phyloP scores from a whole-genome alignment of 2,888 invertebrate genomes.

The Ethmia dodecea region DNA sequence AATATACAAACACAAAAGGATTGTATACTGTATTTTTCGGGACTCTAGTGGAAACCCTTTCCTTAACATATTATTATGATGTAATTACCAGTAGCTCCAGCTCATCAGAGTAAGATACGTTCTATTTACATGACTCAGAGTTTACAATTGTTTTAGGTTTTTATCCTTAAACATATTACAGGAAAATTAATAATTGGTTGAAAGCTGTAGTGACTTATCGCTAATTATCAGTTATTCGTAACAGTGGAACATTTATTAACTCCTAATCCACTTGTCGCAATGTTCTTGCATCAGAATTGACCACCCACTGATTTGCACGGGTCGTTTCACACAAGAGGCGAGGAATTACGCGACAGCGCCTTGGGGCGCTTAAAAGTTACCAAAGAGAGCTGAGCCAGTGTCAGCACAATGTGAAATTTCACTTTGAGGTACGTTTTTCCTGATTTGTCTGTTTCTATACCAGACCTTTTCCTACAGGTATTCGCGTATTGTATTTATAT shows the following conservation, averaged over 20 bases:
- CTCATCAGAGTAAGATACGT: too few relatives aligned
- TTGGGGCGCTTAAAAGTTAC: constrained; percentile 13
- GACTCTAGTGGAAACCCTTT: too few relatives aligned
- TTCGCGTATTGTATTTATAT: too few relatives aligned
- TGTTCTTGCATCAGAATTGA: constrained; percentile 15
- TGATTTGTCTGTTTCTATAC: background rate
- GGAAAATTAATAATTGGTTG: too few relatives aligned
- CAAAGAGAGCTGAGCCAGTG: background rate
- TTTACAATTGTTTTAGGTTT: too few relatives aligned
- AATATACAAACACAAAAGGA: too few relatives aligned
- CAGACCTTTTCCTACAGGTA: too few relatives aligned
- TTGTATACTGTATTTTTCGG: too few relatives aligned
- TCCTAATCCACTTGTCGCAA: constrained; percentile 24
- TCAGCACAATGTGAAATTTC: background rate
- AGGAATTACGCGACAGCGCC: constrained; percentile 19
- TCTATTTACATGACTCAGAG: too few relatives aligned
- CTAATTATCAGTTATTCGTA: constrained; percentile 24
- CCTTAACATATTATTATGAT: too few relatives aligned
- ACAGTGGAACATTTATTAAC: constrained; percentile 22
- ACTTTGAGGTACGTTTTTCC: background rate
- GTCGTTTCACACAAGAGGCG: constrained; percentile 28
- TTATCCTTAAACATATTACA: too few relatives aligned
- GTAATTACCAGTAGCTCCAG: too few relatives aligned
- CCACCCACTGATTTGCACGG: constrained; percentile 25
- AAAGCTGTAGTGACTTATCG: constrained; percentile 15